Percentiles rank a stretch among this genome's conserved stretches.
Conservation (phyloP, 1,140 invertebrate genomes). For the Liolophura sinensis region DNA sequence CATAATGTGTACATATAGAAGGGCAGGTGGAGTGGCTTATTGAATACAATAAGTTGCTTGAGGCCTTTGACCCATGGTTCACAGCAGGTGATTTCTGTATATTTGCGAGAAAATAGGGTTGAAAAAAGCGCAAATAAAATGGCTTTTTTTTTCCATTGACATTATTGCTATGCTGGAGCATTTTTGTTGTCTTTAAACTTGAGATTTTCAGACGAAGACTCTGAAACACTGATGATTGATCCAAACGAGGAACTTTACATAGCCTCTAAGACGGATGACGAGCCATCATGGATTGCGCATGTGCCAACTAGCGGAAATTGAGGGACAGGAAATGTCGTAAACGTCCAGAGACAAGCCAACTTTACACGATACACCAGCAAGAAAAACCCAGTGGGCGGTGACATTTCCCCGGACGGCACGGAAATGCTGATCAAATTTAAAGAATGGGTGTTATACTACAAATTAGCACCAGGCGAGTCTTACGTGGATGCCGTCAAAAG, state of each 20-base stretch:
- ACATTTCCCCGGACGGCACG: conserved; percentile 35
- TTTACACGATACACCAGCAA: conserved; percentile 16
- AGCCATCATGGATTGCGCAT: conserved; percentile 24
- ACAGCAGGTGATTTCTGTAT: no score
- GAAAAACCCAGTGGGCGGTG: conserved; percentile 31
- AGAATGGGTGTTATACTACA: conserved; percentile 24
- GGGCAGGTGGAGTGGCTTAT: no score
- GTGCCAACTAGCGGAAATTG: conserved; percentile 25
- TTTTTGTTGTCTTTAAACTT: background rate
- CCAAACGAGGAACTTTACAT: conserved; percentile 31
- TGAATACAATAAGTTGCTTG: no score
- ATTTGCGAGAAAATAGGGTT: no score
- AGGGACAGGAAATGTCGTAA: conserved; percentile 15
- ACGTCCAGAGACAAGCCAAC: conserved; percentile 11
- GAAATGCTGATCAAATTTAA: conserved; percentile 34
- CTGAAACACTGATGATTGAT: conserved; percentile 37
- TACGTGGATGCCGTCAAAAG: conserved; percentile 16
- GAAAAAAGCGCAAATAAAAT: no score
- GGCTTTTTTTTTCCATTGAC: no score
- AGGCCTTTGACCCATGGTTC: no score
- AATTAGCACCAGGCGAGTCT: conserved; percentile 21
- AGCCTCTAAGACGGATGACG: conserved; percentile 30
- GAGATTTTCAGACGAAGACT: conserved; percentile 37
- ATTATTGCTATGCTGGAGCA: no score
- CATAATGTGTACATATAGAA: no score